Evolutionary conservation across 2,797 vertebrate genomes (phyloP).

Genomic region (Onychomys arenicola): DNA sequence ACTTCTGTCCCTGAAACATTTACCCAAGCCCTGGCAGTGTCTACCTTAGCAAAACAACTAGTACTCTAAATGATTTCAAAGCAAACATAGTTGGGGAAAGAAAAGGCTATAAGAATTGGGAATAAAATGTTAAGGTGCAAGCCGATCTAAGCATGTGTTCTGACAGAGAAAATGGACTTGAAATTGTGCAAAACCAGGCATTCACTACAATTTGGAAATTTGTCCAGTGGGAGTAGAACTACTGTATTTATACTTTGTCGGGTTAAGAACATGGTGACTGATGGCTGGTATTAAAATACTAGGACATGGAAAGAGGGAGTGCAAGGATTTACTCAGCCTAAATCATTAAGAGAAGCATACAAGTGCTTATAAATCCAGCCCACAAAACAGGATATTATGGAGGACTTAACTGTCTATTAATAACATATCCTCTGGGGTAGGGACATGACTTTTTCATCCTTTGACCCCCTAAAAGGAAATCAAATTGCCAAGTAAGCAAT

Average conservation of each 20-base stretch:
- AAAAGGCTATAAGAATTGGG: slow-evolving; percentile 57
- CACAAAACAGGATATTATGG: neutral
- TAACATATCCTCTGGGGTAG: neutral
- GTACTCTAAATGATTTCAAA: slow-evolving; percentile 15
- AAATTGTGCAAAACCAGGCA: neutral
- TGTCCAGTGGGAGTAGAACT: slow-evolving; percentile 70
- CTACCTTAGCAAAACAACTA: neutral
- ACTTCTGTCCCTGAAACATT: slow-evolving; percentile 36
- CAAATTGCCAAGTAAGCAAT: slow-evolving; percentile 1
- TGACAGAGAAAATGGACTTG: slow-evolving; percentile 59
- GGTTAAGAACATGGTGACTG: slow-evolving; percentile 42
- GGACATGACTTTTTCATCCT: neutral
- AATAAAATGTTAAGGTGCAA: slow-evolving; percentile 58
- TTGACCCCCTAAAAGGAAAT: neutral
- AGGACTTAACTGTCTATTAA: neutral
- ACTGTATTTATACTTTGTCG: slow-evolving; percentile 55
- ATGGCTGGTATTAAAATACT: slow-evolving; percentile 30
- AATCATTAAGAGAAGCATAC: neutral
- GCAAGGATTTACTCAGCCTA: neutral
- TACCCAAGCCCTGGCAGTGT: neutral
- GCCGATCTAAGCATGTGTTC: slow-evolving; percentile 53
- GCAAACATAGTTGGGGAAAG: slow-evolving; percentile 18
- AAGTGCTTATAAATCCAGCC: slow-evolving; percentile 9
- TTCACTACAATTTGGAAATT: slow-evolving; percentile 53
- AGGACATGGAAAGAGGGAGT: neutral